These are phyloP conservation scores for Eclectus roratus DNA, from an alignment of 2,113 vertebrate genomes.

Conservation along the genomic window DNA sequence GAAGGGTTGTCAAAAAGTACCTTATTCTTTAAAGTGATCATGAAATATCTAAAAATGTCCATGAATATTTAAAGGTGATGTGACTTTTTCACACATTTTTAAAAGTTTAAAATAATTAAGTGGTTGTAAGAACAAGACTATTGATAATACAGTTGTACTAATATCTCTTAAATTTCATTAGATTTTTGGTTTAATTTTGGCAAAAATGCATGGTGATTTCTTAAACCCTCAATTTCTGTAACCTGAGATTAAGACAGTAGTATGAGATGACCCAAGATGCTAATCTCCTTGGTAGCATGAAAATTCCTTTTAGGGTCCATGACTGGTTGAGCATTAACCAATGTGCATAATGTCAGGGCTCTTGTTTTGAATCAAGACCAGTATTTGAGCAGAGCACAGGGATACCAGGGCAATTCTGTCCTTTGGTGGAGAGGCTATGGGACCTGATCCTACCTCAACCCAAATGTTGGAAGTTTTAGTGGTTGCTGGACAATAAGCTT, in stretches of 20 bases:
- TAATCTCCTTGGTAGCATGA: background rate
- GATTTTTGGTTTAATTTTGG: background rate
- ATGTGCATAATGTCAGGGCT: background rate
- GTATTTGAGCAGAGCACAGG: too few relatives aligned
- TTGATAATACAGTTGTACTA: background rate
- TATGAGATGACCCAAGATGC: background rate
- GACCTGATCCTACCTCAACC: background rate
- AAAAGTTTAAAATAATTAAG: background rate
- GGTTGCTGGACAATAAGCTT: background rate
- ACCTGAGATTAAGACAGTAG: background rate
- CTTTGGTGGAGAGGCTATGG: too few relatives aligned
- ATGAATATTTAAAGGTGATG: background rate
- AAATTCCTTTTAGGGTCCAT: background rate
- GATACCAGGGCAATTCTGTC: too few relatives aligned
- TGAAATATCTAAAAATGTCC: background rate
- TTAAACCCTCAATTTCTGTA: background rate
- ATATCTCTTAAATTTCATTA: background rate
- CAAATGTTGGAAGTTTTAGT: background rate
- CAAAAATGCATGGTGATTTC: accelerated
- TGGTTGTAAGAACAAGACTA: background rate
- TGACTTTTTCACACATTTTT: background rate
- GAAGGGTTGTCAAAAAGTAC: accelerated
- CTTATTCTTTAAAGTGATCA: background rate
- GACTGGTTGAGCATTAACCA: accelerated
- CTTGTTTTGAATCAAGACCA: background rate